phyloP scores from a whole-genome alignment of 2,888 invertebrate species.

The Proisotoma minuta region DNA sequence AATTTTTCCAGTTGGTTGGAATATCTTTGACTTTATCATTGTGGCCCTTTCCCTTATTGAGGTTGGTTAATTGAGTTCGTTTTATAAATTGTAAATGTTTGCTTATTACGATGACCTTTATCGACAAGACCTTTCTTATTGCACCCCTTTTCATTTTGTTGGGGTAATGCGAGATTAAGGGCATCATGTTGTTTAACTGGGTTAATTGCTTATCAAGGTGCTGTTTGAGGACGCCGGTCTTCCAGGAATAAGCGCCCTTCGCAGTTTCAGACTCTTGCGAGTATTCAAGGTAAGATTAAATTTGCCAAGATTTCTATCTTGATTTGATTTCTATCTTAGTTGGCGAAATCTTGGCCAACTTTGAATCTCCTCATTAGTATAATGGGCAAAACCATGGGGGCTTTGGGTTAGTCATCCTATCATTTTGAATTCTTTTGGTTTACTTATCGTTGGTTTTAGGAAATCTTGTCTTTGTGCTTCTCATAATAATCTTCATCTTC shows the following conservation, averaged over 20 bases:
- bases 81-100: too few species aligned
- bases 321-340: conserved; percentile 51
- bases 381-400: conserved; percentile 96
- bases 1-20: conserved; percentile 89
- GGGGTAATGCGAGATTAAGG: too few species aligned
- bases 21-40: conserved; percentile 97
- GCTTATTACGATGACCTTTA: too few species aligned
- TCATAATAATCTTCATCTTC: conserved; percentile 99
- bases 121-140: too few species aligned
- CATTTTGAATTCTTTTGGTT: neutral
- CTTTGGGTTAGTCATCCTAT: conserved; percentile 56
- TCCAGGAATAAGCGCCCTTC: conserved; percentile 67
- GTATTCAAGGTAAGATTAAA: neutral
- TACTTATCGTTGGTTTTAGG: conserved; percentile 90
- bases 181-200: too few species aligned
- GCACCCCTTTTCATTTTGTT: too few species aligned
- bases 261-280: conserved; percentile 95
- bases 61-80: too few species aligned
- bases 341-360: conserved; percentile 98
- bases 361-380: conserved; percentile 95
- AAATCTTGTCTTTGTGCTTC: conserved; percentile 95
- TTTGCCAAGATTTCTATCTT: neutral
- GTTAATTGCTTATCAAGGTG: conserved; percentile 86
- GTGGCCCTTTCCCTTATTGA: too few species aligned
- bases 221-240: conserved; percentile 74